These are phyloP conservation scores for Eilema griseolum DNA, from an alignment of 2,888 invertebrate species.

Conservation along the genomic window DNA sequence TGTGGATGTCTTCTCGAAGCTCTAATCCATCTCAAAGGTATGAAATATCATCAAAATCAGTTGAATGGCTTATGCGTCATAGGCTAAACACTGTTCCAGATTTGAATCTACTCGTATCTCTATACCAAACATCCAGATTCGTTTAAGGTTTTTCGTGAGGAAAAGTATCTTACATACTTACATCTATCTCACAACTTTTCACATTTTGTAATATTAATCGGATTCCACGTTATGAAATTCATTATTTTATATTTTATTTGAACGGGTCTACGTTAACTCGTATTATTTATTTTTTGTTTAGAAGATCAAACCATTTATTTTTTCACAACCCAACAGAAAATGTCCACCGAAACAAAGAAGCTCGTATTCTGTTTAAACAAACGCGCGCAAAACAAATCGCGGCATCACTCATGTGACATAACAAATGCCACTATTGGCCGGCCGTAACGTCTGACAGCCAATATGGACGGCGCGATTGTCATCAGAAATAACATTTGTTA, in stretches of 20 bases:
- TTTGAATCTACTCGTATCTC: too few species aligned
- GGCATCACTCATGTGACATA: conserved; percentile 42
- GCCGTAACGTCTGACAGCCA: conserved; percentile 23
- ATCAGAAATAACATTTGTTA: conserved; percentile 47
- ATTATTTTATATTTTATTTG: background rate
- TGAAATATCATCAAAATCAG: background rate
- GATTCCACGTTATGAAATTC: background rate
- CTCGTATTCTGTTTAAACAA: conserved; percentile 37
- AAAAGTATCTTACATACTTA: too few species aligned
- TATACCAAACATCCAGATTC: too few species aligned
- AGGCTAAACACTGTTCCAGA: too few species aligned
- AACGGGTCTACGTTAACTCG: background rate
- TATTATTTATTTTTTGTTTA: background rate
- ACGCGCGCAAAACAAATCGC: conserved; percentile 44
- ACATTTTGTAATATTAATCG: too few species aligned
- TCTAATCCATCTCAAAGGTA: background rate
- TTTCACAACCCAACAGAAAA: background rate
- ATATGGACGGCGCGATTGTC: conserved; percentile 38
- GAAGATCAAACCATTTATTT: background rate
- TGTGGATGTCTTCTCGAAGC: too few species aligned
- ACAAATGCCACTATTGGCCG: conserved; percentile 46
- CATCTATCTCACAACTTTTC: too few species aligned
- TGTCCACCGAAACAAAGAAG: conserved; percentile 34
- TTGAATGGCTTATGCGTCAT: too few species aligned
- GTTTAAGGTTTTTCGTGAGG: too few species aligned